These are phyloP conservation scores for Nephrotoma flavescens DNA, from an alignment of 2,888 invertebrate genomes.

Conservation along the genomic window DNA sequence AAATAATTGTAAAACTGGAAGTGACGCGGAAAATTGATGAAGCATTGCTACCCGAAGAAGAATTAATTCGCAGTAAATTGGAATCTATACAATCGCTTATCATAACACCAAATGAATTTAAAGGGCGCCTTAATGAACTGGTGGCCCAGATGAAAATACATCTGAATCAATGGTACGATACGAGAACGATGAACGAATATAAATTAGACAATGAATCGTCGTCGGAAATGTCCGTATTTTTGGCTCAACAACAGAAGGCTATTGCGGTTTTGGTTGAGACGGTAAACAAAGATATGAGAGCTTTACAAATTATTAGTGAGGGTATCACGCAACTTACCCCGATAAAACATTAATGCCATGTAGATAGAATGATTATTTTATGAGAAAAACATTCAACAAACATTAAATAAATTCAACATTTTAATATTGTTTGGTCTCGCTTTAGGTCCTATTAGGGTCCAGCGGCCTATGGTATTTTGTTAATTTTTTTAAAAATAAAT, in stretches of 20 bases:
- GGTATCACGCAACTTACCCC: conserved; percentile 47
- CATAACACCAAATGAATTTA: conserved; percentile 83
- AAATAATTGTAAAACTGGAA: conserved; percentile 80
- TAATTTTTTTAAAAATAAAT: too few species aligned
- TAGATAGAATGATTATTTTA: neutral
- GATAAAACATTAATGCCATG: conserved; percentile 10
- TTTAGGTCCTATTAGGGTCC: too few species aligned
- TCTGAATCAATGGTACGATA: conserved; percentile 39
- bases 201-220: conserved; percentile 61
- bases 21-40: conserved; percentile 76
- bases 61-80: conserved; percentile 69
- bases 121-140: conserved; percentile 84
- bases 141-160: conserved; percentile 73
- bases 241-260: conserved; percentile 77
- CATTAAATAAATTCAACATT: too few species aligned
- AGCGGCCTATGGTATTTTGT: too few species aligned
- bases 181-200: conserved; percentile 52
- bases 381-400: neutral
- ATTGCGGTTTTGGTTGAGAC: conserved; percentile 74
- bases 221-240: conserved; percentile 60
- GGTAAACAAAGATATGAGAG: conserved; percentile 63
- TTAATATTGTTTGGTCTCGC: too few species aligned
- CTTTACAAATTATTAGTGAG: conserved; percentile 63
- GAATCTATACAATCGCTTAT: conserved; percentile 78
- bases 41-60: conserved; percentile 80